Percentiles rank a stretch among this genome's conserved stretches.
Conservation (phyloP, 2,888 invertebrate species). For the Lycophotia porphyrea region DNA sequence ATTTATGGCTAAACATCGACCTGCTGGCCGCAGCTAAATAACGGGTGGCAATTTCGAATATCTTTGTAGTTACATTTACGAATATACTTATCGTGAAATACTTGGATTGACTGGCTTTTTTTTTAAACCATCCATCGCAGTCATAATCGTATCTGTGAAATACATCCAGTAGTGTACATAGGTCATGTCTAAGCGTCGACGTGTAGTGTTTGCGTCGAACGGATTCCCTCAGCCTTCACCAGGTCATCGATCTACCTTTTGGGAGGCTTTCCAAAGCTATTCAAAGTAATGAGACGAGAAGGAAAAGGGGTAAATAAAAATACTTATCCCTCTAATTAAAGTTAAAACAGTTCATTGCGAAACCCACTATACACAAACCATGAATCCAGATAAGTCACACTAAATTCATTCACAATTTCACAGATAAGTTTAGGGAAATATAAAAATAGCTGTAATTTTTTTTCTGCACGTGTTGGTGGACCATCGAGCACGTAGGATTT, state of each 20-base stretch:
- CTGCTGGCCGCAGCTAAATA: background rate
- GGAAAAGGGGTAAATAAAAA: background rate
- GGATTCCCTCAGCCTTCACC: background rate
- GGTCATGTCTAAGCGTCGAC: background rate
- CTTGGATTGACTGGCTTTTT: background rate
- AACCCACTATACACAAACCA: background rate
- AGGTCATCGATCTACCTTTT: background rate
- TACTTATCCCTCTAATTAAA: background rate
- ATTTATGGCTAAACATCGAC: background rate
- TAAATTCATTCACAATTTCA: background rate
- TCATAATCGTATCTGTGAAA: background rate
- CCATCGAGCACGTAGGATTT: slow-evolving; percentile 18
- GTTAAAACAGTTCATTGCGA: background rate
- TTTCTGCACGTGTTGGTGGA: background rate
- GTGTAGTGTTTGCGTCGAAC: background rate
- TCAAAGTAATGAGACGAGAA: background rate
- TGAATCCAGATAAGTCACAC: background rate
- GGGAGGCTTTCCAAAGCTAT: background rate
- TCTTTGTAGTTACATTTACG: background rate
- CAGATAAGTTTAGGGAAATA: background rate
- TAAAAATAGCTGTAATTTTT: background rate
- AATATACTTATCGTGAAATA: background rate
- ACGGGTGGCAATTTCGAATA: background rate
- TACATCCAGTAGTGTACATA: background rate
- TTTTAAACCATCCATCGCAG: background rate